Base-by-base conservation (phyloP, 2,797 vertebrate species). In the Ctenochaetus hawaiiensis region DNA sequence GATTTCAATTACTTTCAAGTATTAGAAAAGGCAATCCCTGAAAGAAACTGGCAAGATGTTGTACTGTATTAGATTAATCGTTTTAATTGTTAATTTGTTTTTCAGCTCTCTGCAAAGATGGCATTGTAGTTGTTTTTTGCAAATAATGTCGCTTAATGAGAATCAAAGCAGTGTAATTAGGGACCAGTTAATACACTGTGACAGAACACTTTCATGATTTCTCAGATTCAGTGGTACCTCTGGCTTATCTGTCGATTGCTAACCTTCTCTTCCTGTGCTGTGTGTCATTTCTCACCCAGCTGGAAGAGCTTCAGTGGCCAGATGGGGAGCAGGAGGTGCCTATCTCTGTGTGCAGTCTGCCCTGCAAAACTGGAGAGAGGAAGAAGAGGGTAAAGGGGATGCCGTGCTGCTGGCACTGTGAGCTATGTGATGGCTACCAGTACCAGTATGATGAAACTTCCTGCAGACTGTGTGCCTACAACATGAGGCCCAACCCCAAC, bases 341-440 rank as follows among this genome's bases (percentile, higher is more conserved):
- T 0, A 70, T 96, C 67, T 99, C 98, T 0, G 97, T 99, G 80
- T 99, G 98, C 92, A 98, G 97, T 18, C 91, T 96, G 80, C 98
- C 98, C 0, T 99, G 98, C 89, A 97, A 96, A 84, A 96, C 96
- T 0, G 98, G 98, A 1, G 96, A 99, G 85, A 95, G 98, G 75
- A 99, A 99, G 95, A 99, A 99, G 95, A 96, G 96, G 74, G 97
- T 98, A 84, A 99, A 99, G 90, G 98, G 98, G 6, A 96, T 97
- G 87, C 97, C 97, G 0, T 99, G 98, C 94, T 99, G 98, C 90
- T 99, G 98, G 98, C 97, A 97, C 91, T 99, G 98, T 4, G 98
- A 99, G 93, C 95, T 96, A 0, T 99, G 98, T 0, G 98, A 99
- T 0, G 97, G 98, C 1, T 99, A 99, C 91, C 98, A 99, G 90